Percentiles rank a stretch among this genome's conserved stretches.
Conservation (phyloP, 1,140 invertebrate species). For the Danaus plexippus region DNA sequence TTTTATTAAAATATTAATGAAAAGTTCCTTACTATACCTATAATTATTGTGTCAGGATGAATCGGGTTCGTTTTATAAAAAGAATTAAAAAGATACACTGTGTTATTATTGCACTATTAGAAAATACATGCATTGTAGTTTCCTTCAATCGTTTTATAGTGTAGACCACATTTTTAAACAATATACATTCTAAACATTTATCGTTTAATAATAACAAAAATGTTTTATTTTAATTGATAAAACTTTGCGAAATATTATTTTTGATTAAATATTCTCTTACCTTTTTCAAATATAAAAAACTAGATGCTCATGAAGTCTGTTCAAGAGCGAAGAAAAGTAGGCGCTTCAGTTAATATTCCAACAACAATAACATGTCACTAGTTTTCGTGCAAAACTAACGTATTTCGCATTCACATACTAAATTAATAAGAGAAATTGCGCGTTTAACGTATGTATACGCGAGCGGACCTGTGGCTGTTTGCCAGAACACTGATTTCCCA, state of each 20-base stretch:
- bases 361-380: slow-evolving; percentile 63
- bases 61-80: no score
- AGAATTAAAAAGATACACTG: no score
- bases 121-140: no score
- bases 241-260: slow-evolving; percentile 1
- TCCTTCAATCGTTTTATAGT: no score
- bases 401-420: slow-evolving; percentile 66
- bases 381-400: slow-evolving; percentile 54
- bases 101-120: no score
- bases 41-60: no score
- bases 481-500: slow-evolving; percentile 46
- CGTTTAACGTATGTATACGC: slow-evolving; percentile 45
- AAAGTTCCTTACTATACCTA: no score
- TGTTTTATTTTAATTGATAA: slow-evolving; percentile 7
- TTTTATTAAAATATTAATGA: no score
- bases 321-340: slow-evolving; percentile 33
- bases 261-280: slow-evolving; percentile 31
- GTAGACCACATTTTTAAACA: no score
- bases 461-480: slow-evolving; percentile 34
- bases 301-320: slow-evolving; percentile 55
- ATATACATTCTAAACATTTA: no score
- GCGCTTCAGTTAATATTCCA: slow-evolving; percentile 38
- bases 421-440: slow-evolving; percentile 60
- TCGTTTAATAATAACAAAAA: not conserved
- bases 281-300: slow-evolving; percentile 42